These are phyloP conservation scores for Anhinga anhinga DNA, from an alignment of 2,113 vertebrate genomes.

Conservation along the genomic window DNA sequence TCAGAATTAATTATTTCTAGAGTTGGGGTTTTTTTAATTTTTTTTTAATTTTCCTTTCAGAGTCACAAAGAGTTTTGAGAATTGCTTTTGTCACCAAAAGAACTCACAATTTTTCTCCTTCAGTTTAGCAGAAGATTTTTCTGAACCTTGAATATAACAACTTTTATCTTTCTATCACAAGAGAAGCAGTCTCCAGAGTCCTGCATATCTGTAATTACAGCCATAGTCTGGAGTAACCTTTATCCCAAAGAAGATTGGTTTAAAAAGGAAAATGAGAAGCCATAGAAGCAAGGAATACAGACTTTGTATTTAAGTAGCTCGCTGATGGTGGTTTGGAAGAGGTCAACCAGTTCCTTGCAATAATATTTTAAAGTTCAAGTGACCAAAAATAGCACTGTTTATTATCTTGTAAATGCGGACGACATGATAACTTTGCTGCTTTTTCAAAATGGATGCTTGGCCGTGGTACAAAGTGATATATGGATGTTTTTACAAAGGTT, in stretches of 20 bases:
- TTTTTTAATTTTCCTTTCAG: no score
- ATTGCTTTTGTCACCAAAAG: background rate
- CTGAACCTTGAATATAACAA: background rate
- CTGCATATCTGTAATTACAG: background rate
- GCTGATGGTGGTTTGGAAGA: background rate
- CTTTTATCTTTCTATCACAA: background rate
- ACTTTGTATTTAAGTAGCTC: background rate
- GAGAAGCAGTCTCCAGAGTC: background rate
- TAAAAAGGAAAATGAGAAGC: background rate
- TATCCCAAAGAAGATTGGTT: background rate
- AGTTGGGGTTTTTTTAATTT: background rate
- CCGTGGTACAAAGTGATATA: background rate
- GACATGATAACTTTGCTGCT: background rate
- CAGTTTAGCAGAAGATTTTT: background rate
- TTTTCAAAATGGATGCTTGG: background rate
- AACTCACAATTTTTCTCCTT: background rate
- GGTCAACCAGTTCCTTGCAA: background rate
- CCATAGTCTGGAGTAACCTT: background rate
- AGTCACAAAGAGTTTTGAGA: background rate
- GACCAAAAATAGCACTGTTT: background rate
- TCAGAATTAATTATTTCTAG: background rate
- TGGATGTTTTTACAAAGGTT: background rate
- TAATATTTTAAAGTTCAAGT: background rate
- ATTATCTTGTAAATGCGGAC: background rate
- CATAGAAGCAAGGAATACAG: background rate